phyloP scores from a whole-genome alignment of 2,888 invertebrate genomes.

The Temnothorax unifasciatus region DNA sequence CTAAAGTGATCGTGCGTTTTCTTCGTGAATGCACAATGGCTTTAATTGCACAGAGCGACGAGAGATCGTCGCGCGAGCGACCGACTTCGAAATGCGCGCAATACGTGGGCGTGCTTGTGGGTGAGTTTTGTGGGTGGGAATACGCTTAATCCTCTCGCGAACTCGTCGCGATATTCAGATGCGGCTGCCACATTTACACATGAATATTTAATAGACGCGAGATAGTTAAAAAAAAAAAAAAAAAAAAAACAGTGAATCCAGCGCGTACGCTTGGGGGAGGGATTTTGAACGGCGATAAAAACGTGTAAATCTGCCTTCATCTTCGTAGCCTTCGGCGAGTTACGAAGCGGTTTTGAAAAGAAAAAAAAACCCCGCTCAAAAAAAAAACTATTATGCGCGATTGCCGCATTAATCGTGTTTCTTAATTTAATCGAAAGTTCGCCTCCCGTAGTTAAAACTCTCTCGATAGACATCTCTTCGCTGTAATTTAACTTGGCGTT shows the following conservation, averaged over 20 bases:
- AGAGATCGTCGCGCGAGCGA: slow-evolving; percentile 29
- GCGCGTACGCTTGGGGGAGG: not conserved
- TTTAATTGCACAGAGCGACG: slow-evolving; percentile 33
- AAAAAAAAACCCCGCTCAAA: not conserved
- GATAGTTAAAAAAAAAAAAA: not conserved
- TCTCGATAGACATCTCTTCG: slow-evolving; percentile 34
- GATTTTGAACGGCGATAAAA: not conserved
- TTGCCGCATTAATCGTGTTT: slow-evolving; percentile 22
- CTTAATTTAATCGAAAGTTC: slow-evolving; percentile 41
- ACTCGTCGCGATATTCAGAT: slow-evolving; percentile 3
- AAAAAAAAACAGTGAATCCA: not conserved
- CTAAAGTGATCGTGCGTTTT: slow-evolving; percentile 5
- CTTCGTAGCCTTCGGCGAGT: not conserved
- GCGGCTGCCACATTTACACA: not conserved
- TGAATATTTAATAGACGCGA: slow-evolving; percentile 8
- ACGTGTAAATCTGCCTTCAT: not conserved
- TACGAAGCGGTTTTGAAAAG: not conserved
- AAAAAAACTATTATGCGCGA: not conserved
- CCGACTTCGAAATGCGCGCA: slow-evolving; percentile 77
- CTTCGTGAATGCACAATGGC: slow-evolving; percentile 40
- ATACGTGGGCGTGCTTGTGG: slow-evolving; percentile 79
- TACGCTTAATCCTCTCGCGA: slow-evolving; percentile 12
- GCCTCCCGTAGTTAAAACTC: slow-evolving; percentile 28
- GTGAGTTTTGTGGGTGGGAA: slow-evolving; percentile 73
- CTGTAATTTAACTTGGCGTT: slow-evolving; percentile 39